Conservation (phyloP, 2,797 vertebrate species). For the Sparidentex hasta region DNA sequence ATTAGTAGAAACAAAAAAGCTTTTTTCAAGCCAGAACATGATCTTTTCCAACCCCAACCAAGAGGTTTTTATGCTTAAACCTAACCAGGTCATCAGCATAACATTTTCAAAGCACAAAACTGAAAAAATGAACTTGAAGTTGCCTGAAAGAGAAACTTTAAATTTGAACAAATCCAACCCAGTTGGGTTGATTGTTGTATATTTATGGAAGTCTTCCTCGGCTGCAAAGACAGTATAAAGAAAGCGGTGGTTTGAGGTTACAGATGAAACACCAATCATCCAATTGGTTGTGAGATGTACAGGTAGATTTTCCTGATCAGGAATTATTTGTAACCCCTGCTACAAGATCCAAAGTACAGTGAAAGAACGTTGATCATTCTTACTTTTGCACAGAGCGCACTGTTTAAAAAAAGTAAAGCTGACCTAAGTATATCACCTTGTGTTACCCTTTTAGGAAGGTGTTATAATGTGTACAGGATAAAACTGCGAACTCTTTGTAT, state of each 20-base stretch:
- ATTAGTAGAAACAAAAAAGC: too few relatives aligned
- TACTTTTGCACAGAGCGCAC: background rate
- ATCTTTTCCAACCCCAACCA: too few relatives aligned
- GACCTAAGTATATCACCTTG: background rate
- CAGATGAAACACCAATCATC: background rate
- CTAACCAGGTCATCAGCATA: too few relatives aligned
- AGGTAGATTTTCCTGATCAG: background rate
- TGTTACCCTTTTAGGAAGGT: background rate
- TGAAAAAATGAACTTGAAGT: too few relatives aligned
- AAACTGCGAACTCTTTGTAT: background rate
- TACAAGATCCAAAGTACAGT: background rate
- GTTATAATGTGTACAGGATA: background rate
- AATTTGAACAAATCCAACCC: too few relatives aligned
- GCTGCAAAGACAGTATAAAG: background rate
- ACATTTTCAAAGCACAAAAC: too few relatives aligned
- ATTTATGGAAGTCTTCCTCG: background rate
- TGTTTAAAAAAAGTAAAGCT: background rate
- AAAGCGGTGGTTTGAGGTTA: background rate
- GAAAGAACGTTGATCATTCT: background rate
- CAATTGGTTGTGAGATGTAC: too few relatives aligned
- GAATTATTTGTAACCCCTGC: background rate
- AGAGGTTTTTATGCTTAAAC: too few relatives aligned
- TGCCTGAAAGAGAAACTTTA: too few relatives aligned
- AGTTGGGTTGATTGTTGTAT: too few relatives aligned
- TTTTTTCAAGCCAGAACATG: too few relatives aligned